Conservation (phyloP, 2,797 vertebrate species). For the Astyanax mexicanus region DNA sequence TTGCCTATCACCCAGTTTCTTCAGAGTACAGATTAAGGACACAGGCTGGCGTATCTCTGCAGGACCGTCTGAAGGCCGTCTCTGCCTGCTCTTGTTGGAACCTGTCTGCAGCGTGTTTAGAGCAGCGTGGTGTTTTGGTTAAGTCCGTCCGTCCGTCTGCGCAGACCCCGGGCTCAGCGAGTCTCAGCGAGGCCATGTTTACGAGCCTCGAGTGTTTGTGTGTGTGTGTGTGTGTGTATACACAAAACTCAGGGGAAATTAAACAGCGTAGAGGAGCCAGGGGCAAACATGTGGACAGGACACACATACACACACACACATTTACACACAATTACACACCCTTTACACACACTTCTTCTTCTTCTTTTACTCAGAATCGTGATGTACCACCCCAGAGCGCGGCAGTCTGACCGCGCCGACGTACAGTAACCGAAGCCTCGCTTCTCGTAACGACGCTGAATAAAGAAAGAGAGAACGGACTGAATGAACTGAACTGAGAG, state of each 20-base stretch:
- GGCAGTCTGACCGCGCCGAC: neutral
- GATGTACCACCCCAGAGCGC: neutral
- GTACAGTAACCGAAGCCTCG: too few species aligned
- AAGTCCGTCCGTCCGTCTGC: neutral
- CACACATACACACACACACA: neutral
- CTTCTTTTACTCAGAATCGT: neutral
- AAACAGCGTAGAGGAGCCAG: neutral
- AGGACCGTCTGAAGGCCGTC: constrained; percentile 23
- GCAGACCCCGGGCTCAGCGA: neutral
- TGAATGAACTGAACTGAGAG: neutral
- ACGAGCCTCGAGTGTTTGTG: neutral
- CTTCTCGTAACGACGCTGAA: too few species aligned
- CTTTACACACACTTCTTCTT: neutral
- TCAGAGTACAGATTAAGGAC: neutral
- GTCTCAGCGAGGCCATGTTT: constrained; percentile 11
- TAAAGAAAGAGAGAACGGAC: neutral
- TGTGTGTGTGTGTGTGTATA: too few species aligned
- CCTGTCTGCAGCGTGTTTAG: constrained; percentile 26
- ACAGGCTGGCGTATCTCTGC: neutral
- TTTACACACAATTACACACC: neutral
- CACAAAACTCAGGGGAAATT: neutral
- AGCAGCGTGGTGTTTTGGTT: constrained; percentile 40
- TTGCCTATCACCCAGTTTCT: neutral
- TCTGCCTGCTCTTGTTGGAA: constrained; percentile 20
- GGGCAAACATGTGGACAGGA: neutral